phyloP scores from a whole-genome alignment of 2,888 invertebrate genomes.

The Cordilura impudica region DNA sequence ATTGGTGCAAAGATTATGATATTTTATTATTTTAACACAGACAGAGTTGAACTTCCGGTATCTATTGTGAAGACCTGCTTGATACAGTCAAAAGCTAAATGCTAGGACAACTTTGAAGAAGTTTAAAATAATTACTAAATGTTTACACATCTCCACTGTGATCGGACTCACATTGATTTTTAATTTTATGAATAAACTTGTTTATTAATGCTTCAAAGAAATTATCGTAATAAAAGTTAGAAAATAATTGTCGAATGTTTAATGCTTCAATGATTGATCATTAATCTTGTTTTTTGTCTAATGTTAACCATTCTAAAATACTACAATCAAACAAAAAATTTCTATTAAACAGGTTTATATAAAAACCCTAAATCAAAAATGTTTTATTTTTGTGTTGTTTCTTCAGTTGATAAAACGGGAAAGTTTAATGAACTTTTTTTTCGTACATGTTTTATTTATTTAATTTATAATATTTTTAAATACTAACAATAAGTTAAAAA shows the following conservation, averaged over 20 bases:
- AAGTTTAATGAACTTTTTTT: slow-evolving; percentile 71
- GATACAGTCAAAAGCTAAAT: too few species aligned
- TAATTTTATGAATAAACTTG: too few species aligned
- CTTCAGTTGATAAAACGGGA: slow-evolving; percentile 37
- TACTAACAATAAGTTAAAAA: background rate
- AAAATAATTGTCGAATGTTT: background rate
- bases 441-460: slow-evolving; percentile 30
- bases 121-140: too few species aligned
- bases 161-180: too few species aligned
- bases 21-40: too few species aligned
- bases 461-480: slow-evolving; percentile 1
- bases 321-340: background rate
- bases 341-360: slow-evolving; percentile 23
- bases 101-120: too few species aligned
- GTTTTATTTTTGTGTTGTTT: slow-evolving; percentile 6
- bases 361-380: slow-evolving; percentile 1
- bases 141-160: too few species aligned
- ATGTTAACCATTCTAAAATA: slow-evolving; percentile 7
- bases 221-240: background rate
- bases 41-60: too few species aligned
- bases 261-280: slow-evolving; percentile 8
- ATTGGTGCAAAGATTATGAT: too few species aligned
- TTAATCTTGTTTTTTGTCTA: slow-evolving; percentile 6
- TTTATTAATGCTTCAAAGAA: too few species aligned
- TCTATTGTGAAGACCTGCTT: too few species aligned